Evolutionary conservation across 2,113 vertebrate genomes (phyloP), one percentile per base, ranked within the genome.

Genomic region (Greenwoodochromis staneri): DNA sequence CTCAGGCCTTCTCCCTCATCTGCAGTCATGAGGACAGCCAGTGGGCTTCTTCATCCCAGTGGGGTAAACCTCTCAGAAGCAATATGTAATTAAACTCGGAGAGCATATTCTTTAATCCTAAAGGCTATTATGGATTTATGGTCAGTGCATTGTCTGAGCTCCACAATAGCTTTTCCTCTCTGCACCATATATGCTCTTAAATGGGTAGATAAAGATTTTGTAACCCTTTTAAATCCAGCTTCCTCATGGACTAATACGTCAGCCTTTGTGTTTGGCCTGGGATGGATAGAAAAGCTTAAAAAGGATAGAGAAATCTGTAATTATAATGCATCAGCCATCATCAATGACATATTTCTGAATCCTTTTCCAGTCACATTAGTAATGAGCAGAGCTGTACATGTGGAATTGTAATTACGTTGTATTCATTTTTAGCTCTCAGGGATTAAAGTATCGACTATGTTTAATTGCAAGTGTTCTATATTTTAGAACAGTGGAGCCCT

Each of bases 41-140:
- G 85, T n/a, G 88, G 81, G 85, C 61, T 71, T 59, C 80, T 54
- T 61, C 38, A 3, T 92, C 85, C 87, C 92, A 38, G 92, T 73
- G 71, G 91, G 90, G 92, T 93, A 95, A 96, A 94, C 92, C 96
- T 93, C 94, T 94, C 94, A 83, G 81, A 78, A 93, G 95, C 96
- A 96, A 96, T 96, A 96, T 96, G 95, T 96, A 96, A 97, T 97
- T 96, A 97, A 97, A 97, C 89, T 94, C 89, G 51, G 92, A 90
- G 91, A 95, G 93, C 96, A 96, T 97, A 97, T 96, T 97, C 90
- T 96, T 92, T 96, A 96, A 97, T 97, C 95, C 95, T 96, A 95
- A 96, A 96, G 95, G 95, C 95, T 96, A 96, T 96, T 96, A 96
- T 92, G 93, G 95, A 95, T 96, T 96, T 95, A 95, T 93, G 88